phyloP scores from a whole-genome alignment of 1,140 invertebrate species.

The Ceratoteleas bidentatus region DNA sequence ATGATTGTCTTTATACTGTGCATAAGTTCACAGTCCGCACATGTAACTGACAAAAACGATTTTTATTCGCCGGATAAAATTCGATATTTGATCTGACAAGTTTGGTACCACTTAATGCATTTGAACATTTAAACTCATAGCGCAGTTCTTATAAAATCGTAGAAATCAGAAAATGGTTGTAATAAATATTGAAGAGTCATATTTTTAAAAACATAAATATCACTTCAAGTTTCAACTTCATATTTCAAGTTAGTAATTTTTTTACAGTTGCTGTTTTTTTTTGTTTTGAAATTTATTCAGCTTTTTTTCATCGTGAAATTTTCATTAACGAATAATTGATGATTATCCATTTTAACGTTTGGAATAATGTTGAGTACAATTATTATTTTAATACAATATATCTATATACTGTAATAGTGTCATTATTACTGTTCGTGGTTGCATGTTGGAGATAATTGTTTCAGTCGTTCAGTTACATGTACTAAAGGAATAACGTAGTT shows the following conservation, averaged over 20 bases:
- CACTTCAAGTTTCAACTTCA: too few relatives aligned
- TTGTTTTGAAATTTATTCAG: neutral
- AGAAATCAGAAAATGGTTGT: neutral
- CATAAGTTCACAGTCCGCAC: too few relatives aligned
- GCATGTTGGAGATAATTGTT: neutral
- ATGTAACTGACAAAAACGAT: too few relatives aligned
- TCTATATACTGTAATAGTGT: neutral
- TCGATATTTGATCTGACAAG: too few relatives aligned
- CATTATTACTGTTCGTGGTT: neutral
- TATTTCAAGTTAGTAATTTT: neutral
- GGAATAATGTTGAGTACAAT: too few relatives aligned
- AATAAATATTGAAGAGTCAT: neutral
- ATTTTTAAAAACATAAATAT: neutral
- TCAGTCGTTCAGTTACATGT: neutral
- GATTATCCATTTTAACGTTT: too few relatives aligned
- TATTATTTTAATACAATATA: too few relatives aligned
- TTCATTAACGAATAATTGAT: too few relatives aligned
- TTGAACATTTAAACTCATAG: too few relatives aligned
- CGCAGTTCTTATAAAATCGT: neutral
- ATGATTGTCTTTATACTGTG: neutral
- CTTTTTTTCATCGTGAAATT: too few relatives aligned
- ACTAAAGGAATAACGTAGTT: neutral
- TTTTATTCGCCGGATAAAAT: too few relatives aligned
- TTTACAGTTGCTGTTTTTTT: neutral
- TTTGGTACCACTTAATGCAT: too few relatives aligned